Conservation (phyloP, 2,797 vertebrate genomes). For the Orestias chungarensis region DNA sequence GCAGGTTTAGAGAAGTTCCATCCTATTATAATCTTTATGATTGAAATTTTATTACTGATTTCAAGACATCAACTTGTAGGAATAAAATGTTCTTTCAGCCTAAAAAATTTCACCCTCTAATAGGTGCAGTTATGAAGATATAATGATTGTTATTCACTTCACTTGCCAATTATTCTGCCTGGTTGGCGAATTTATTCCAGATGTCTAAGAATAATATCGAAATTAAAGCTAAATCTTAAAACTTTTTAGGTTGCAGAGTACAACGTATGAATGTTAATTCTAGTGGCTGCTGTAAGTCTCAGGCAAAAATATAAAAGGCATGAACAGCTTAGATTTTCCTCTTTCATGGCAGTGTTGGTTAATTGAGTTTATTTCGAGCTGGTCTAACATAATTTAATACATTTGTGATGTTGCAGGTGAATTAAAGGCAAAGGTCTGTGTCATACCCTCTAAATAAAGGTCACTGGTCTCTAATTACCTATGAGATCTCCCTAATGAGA, state of each 20-base stretch:
- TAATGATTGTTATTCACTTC: background rate
- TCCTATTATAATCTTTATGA: background rate
- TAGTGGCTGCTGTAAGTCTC: background rate
- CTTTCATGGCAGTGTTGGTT: background rate
- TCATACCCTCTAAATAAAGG: constrained; percentile 58
- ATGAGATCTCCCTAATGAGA: constrained; percentile 53
- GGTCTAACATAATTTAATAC: constrained; percentile 24
- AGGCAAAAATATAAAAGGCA: background rate
- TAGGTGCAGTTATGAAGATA: background rate
- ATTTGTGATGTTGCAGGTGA: background rate
- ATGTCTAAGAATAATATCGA: background rate
- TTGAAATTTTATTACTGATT: background rate
- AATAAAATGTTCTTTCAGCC: background rate
- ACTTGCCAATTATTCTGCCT: background rate
- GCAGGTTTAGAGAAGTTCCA: background rate
- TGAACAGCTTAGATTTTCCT: background rate
- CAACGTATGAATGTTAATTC: background rate
- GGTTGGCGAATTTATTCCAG: background rate
- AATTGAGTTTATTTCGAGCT: constrained; percentile 11
- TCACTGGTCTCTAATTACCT: constrained; percentile 61
- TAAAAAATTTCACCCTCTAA: background rate
- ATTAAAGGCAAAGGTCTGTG: constrained; percentile 37
- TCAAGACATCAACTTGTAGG: background rate
- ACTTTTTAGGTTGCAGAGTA: background rate
- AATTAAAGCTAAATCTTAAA: background rate